Percentiles rank a stretch among this genome's conserved stretches.
phyloP scores from a whole-genome alignment of 2,797 vertebrate genomes.

The Chelidonichthys spinosus region DNA sequence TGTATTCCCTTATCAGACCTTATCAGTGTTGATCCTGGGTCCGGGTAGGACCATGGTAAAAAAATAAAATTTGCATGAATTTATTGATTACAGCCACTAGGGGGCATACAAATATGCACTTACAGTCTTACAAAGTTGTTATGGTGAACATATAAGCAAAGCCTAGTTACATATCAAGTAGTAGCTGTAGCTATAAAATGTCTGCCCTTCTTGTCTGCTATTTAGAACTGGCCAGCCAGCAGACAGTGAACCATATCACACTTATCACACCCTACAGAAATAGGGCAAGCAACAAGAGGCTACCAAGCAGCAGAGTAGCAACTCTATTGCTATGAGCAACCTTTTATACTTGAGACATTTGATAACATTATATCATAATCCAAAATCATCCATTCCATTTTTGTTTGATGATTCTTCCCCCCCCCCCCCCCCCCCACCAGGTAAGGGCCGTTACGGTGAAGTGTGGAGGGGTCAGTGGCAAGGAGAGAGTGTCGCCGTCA shows the following conservation, averaged over 20 bases:
- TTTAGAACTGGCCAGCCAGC: background rate
- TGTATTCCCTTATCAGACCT: constrained; percentile 12
- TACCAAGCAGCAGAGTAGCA: background rate
- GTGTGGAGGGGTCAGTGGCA: constrained; percentile 99
- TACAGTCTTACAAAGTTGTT: background rate
- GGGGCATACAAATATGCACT: constrained; percentile 26
- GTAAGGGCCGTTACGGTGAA: constrained; percentile 97
- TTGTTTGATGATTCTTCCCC: background rate
- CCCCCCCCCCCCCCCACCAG: constrained; percentile 65
- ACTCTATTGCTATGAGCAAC: background rate
- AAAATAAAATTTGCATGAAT: background rate
- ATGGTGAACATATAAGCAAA: background rate
- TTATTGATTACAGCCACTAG: constrained; percentile 36
- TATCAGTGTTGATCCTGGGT: too few species aligned
- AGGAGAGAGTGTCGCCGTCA: constrained; percentile 97
- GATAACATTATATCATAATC: too few species aligned
- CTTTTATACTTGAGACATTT: background rate
- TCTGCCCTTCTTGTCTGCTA: background rate
- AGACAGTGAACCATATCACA: background rate
- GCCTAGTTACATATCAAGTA: background rate
- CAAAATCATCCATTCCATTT: too few species aligned
- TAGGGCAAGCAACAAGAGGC: background rate
- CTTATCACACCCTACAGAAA: background rate
- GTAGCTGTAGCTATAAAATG: background rate
- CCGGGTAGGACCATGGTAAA: background rate